Conservation (phyloP, 1,140 invertebrate genomes). For the Dryas iulia region DNA sequence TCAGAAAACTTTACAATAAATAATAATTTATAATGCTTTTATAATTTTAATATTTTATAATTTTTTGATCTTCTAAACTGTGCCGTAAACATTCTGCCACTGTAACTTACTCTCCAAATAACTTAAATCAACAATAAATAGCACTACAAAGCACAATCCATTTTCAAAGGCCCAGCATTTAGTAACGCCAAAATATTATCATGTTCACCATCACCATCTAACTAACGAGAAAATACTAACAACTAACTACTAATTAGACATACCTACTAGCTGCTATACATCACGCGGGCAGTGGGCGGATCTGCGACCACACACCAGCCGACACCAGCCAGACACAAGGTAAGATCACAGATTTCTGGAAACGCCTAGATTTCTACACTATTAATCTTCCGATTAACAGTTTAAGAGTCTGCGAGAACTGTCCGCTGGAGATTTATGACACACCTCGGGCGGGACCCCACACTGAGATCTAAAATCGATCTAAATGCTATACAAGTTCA, state of each 20-base stretch:
- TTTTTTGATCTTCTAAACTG: no score
- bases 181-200: background rate
- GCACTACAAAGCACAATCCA: no score
- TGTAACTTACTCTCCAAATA: no score
- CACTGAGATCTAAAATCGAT: conserved; percentile 5
- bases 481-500: background rate
- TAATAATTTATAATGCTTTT: no score
- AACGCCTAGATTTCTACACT: conserved; percentile 16
- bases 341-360: conserved; percentile 22
- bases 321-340: background rate
- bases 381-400: conserved; percentile 19
- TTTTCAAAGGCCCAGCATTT: background rate
- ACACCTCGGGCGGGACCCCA: conserved; percentile 3
- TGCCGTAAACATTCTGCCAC: no score
- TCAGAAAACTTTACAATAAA: no score
- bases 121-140: no score
- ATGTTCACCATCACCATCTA: background rate
- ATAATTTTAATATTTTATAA: no score
- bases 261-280: conserved; percentile 6
- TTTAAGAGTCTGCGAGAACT: background rate
- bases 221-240: conserved; percentile 18
- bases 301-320: conserved; percentile 18
- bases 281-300: conserved; percentile 21
- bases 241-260: conserved; percentile 19
- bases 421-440: conserved; percentile 13